Evolutionary conservation across 2,797 vertebrate genomes (phyloP), one percentile per base, ranked within the genome.

Genomic region (Rhinella marina): DNA sequence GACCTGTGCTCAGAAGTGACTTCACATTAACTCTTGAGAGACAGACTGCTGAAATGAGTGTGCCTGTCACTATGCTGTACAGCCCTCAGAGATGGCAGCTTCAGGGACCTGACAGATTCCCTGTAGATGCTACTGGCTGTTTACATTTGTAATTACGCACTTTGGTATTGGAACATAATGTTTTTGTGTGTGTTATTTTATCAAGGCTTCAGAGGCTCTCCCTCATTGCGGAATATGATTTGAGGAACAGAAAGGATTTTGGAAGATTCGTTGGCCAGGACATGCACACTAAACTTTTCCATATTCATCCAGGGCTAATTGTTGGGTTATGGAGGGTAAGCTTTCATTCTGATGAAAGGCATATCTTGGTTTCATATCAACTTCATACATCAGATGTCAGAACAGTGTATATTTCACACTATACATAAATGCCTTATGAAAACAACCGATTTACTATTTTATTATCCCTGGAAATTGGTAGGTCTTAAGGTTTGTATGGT

Each of bases 271-370:
- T 96, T 62, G 96, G 96, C 70, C 92, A 93, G 17, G 97, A 98
- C 92, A 91, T 78, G 10, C 88, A 97, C 82, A 90, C 98, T 59
- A 93, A 94, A 64, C 90, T 98, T 87, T 92, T 96, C 88, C 91
- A 91, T 84, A 82, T 97, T 25, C 88, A 94, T 75, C 94, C 96
- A 5, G 96, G 96, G 29, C 82, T 98, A 6, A 80, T 96, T 87
- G 7, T 99, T 23, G 97, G 97, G 41, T 78, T 97, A 76, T 99
- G 98, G 97, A 96, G 94, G 96, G 97, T 97, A 95, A 93, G 48
- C 27, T 16, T 56, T 32, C 9, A 54, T 29, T 52, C 27, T 27
- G n/a, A 52, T 25, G 21, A 21, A 48, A 76, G 13, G 8, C 2
- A 48, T 4, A 73, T 50, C 16, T 41, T 41, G 3, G 29, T 48